Percentiles rank a stretch among this genome's conserved stretches.
Conservation (phyloP, 2,888 invertebrate species). For the Drosophila rubida region DNA sequence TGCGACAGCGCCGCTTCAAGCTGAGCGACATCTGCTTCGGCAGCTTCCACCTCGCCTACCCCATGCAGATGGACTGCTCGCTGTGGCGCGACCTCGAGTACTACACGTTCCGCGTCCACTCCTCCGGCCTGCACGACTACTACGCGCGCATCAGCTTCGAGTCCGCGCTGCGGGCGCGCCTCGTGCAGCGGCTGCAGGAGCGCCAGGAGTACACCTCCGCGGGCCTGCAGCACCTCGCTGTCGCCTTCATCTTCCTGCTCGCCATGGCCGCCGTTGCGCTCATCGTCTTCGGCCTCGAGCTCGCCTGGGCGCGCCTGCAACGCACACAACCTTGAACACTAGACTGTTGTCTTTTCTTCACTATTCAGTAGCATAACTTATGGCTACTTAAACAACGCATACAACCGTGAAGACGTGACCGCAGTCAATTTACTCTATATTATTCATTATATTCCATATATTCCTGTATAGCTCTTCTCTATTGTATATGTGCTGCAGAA, state of each 20-base stretch:
- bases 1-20: conserved; percentile 71
- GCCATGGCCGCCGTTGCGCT: conserved; percentile 44
- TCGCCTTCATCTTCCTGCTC: conserved; percentile 68
- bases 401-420: too few relatives aligned
- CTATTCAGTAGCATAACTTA: too few relatives aligned
- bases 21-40: conserved; percentile 81
- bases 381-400: too few relatives aligned
- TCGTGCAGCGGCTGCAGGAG: conserved; percentile 62
- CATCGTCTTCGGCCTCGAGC: conserved; percentile 47
- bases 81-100: conserved; percentile 77
- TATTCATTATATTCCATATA: too few relatives aligned
- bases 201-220: conserved; percentile 66
- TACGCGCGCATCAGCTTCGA: conserved; percentile 69
- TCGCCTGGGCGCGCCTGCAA: conserved; percentile 14
- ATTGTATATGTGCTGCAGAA: too few relatives aligned
- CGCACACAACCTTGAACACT: too few relatives aligned
- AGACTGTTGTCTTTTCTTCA: too few relatives aligned
- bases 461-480: too few relatives aligned
- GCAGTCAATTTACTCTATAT: too few relatives aligned
- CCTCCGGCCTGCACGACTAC: conserved; percentile 70
- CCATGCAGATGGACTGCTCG: conserved; percentile 78
- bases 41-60: conserved; percentile 72
- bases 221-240: conserved; percentile 68
- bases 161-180: conserved; percentile 65
- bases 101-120: conserved; percentile 72